Base-by-base conservation (phyloP, 2,888 invertebrate genomes). In the Drosophila pegasa region DNA sequence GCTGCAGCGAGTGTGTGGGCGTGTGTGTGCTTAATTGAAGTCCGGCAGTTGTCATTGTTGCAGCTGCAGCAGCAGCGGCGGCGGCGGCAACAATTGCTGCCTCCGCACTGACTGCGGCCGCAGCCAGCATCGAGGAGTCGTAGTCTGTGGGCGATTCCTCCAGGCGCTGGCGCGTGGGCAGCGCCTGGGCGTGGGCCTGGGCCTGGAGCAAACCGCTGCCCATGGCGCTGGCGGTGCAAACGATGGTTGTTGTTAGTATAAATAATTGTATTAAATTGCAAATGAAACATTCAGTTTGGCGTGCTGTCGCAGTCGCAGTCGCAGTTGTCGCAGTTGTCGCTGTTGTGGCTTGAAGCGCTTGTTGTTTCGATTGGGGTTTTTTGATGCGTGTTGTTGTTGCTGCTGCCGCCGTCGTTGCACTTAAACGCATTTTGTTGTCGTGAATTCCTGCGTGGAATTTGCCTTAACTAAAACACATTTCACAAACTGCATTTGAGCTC, bases 351-450 rank as follows among this genome's bases (percentile, higher is more conserved):
- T 56, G 55, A 51, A 51, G 57, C 54, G 48, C 43, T 63, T 58
- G 57, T 57, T 71, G 45, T 16, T 29, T 62, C 22, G 40, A 40
- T 60, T 33, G 43, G 45, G 31, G n/a, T n/a, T n/a, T 40, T 67
- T 56, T 51, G 18, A 50, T 59, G 59, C 56, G 60, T 56, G 66
- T 51, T 67, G 55, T 59, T 75, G 62, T 43, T 71, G 76, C 52
- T 71, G 51, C 62, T 76, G 78, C 43, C 56, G n/a, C 40, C 56
- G 84, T 55, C 70, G 86, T 77, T 79, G 86, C 83, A 86, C 68
- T 83, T 86, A 87, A 85, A 87, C 86, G 80, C 83, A 83, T 83
- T 87, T 83, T 83, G 83, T 70, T 64, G 65, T 77, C 58, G 82
- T 80, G 64, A 65, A 77, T 82, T 81, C 82, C 82, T 65, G 72